Base-by-base conservation (phyloP, 2,113 vertebrate species). In the Zosterops japonicus region DNA sequence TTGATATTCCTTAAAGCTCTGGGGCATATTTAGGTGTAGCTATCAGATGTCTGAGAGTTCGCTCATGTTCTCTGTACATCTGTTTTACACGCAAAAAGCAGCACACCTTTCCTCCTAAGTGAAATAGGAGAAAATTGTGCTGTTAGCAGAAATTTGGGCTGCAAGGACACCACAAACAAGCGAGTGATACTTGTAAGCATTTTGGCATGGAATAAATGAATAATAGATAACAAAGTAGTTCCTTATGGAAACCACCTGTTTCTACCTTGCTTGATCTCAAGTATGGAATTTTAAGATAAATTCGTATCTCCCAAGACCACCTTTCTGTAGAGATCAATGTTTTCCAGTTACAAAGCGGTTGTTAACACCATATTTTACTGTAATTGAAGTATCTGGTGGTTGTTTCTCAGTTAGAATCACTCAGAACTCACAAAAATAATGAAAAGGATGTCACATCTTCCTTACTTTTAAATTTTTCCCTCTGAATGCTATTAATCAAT, bases 401-500 rank as follows among this genome's bases (percentile, higher is more conserved):
- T 92, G 67, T 74, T 95, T 74, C 90, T 75, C 55, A 57, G 23
- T 65, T 59, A 76, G 57, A 92, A 83, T 77, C 29, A 56, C 31
- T 75, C 65, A 39, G 72, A 67, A 59, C 7, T 68, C 57, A 29
- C 60, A 39, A 52, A 96, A 87, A 39, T 91, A 89, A 82, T 12
- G 63, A 84, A 83, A 84, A 82, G 44, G 10, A 39, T 82, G 50
- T 52, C 63, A 91, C 33, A 18, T 84, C 75, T 88, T 75, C 64
- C 75, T 95, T 94, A 83, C 36, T 92, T 83, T 82, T 56, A 86
- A 59, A 8, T 68, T 95, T 96, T 94, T 93, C 35, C 64, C 94
- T 93, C 89, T 95, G 90, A 71, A 93, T 92, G 46, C 55, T 94
- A 86, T 94, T 95, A 93, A 95, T 95, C 84, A 93, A 81, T 96